Base-by-base conservation (phyloP, 2,888 invertebrate species). In the Oeneis ivallda region DNA sequence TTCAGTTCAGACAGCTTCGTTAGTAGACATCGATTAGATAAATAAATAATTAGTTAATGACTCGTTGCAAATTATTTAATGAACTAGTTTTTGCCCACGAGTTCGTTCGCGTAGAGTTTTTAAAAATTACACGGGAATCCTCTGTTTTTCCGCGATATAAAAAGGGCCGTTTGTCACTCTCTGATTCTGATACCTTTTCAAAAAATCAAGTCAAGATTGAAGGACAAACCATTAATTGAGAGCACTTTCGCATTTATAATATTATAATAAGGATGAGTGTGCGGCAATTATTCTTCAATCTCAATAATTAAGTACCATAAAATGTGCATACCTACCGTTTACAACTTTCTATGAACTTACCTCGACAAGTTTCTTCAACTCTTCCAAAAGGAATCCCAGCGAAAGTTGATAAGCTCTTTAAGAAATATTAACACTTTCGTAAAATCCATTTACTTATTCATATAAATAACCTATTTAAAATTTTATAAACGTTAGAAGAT, bases 351-450 rank as follows among this genome's bases (percentile, higher is more conserved):
- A 56, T 19, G 19, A 41, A 39, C 19, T 26, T 50, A 26, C 17
- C 13, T 19, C 41, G 17, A 54, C 37, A 15, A 54, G 49, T 56
- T 56, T 56, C 41, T 56, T 56, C 5, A 37, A 10, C 19, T 56
- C 41, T 56, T 41, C 41, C 19, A 39, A 56, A 56, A 41, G 13
- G 39, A 19, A 39, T 1, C 17, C n/a, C 19, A 11, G 19, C 13
- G 41, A 41, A 41, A 56, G 41, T 56, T 17, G 39, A 15, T 19
- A 7, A 54, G 10, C 50, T 52, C 26, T 34, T 15, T 32, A 39
- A 37, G 54, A 54, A 7, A 41, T 56, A 19, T 39, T 19, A 56
- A 54, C 15, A 39, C 54, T 53, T 53, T 17, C 15, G 37, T 56
- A 6, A 19, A 56, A 7, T 39, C 10, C 6, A 19, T 39, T 41